Evolutionary conservation across 2,888 invertebrate genomes (phyloP).

Genomic region (Xiphydria camelus): DNA sequence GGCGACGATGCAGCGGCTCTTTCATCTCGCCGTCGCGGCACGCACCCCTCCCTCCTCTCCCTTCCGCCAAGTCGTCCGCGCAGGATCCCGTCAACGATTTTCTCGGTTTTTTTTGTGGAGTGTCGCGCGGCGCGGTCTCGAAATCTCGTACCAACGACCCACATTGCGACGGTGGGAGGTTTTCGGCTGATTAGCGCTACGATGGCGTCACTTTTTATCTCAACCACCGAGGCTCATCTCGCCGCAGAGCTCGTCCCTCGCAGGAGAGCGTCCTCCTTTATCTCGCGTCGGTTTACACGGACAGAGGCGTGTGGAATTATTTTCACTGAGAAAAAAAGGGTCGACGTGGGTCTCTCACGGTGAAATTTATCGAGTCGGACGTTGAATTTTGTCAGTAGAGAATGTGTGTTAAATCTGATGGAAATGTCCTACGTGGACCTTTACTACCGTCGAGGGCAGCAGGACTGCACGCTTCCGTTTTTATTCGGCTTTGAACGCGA

Average conservation of each 20-base stretch:
- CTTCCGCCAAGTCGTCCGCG: no score
- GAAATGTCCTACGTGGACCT: no score
- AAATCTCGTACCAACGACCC: slow-evolving; percentile 25
- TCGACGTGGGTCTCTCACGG: background rate
- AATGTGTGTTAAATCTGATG: no score
- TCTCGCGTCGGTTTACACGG: background rate
- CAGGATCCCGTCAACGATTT: background rate
- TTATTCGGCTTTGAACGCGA: no score
- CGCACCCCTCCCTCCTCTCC: background rate
- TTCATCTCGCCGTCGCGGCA: slow-evolving; percentile 28
- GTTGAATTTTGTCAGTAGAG: no score
- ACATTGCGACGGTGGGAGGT: background rate
- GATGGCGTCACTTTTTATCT: background rate
- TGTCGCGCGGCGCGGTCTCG: slow-evolving; percentile 21
- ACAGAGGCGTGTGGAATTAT: background rate
- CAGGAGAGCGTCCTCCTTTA: background rate
- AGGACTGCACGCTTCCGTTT: no score
- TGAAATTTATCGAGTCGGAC: no score
- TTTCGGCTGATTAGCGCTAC: background rate
- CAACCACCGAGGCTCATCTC: background rate
- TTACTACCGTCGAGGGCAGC: no score
- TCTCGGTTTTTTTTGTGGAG: slow-evolving; percentile 23
- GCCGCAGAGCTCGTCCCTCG: background rate
- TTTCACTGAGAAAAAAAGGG: background rate
- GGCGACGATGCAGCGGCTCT: slow-evolving; percentile 22